Conservation (phyloP, 2,113 vertebrate species). For the Mungos mungo region DNA sequence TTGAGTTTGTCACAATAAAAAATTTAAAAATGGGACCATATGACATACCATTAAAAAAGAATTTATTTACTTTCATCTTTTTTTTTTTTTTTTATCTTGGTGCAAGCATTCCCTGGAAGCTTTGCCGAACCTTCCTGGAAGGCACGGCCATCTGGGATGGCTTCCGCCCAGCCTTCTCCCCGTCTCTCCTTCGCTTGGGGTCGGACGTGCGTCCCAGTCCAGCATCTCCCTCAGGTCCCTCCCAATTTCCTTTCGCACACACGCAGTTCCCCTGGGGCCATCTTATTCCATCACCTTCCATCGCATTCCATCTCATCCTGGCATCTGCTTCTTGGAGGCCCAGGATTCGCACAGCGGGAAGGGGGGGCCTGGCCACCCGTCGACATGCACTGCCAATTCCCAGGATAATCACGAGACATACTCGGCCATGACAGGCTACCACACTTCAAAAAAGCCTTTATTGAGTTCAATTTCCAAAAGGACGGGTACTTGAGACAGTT, state of each 20-base stretch:
- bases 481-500: constrained; percentile 63
- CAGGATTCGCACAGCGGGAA: neutral
- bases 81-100: neutral
- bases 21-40: too few species aligned
- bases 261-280: too few species aligned
- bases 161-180: too few species aligned
- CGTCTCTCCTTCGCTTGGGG: neutral
- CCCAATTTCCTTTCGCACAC: too few species aligned
- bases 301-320: too few species aligned
- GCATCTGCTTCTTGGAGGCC: neutral
- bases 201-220: neutral
- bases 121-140: neutral
- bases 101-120: neutral
- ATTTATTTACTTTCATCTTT: too few species aligned
- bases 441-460: constrained; percentile 82
- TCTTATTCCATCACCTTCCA: neutral
- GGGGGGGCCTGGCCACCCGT: neutral
- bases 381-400: neutral
- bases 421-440: neutral
- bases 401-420: neutral
- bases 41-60: neutral
- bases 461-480: constrained; percentile 85
- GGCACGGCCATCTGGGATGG: fast-evolving
- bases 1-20: neutral
- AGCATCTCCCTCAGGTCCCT: neutral